Percentiles rank a stretch among this genome's conserved stretches.
Conservation (phyloP, 1,140 invertebrate species). For the Leptopilina boulardi region DNA sequence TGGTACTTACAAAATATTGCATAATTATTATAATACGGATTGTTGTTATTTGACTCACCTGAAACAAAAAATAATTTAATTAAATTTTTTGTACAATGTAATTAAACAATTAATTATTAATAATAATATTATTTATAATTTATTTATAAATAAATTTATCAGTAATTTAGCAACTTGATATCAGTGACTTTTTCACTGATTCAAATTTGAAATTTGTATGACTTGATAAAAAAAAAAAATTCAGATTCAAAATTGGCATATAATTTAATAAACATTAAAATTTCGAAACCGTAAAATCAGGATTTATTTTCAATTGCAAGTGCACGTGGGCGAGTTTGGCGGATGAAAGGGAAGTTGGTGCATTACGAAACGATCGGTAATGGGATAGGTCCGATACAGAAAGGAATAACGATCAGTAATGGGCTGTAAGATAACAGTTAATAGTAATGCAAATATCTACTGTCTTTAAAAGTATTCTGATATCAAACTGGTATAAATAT, state of each 20-base stretch:
- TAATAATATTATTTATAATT: neutral
- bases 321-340: constrained; percentile 45
- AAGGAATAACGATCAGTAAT: constrained; percentile 57
- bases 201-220: too few relatives aligned
- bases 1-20: neutral
- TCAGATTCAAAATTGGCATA: neutral
- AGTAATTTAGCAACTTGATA: too few relatives aligned
- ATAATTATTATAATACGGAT: neutral
- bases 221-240: neutral
- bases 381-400: constrained; percentile 46
- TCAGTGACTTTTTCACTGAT: too few relatives aligned
- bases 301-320: neutral
- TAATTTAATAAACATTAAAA: neutral
- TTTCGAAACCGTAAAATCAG: neutral
- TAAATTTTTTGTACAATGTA: too few relatives aligned
- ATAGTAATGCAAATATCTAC: constrained; percentile 50
- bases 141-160: too few relatives aligned
- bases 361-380: constrained; percentile 45
- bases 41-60: neutral
- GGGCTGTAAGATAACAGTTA: constrained; percentile 50
- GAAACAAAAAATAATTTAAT: neutral
- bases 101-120: neutral
- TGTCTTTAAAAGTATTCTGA: neutral
- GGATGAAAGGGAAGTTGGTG: constrained; percentile 42
- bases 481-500: neutral